Evolutionary conservation across 2,797 vertebrate genomes (phyloP), one percentile per base, ranked within the genome.

Genomic region (Dipus sagitta): DNA sequence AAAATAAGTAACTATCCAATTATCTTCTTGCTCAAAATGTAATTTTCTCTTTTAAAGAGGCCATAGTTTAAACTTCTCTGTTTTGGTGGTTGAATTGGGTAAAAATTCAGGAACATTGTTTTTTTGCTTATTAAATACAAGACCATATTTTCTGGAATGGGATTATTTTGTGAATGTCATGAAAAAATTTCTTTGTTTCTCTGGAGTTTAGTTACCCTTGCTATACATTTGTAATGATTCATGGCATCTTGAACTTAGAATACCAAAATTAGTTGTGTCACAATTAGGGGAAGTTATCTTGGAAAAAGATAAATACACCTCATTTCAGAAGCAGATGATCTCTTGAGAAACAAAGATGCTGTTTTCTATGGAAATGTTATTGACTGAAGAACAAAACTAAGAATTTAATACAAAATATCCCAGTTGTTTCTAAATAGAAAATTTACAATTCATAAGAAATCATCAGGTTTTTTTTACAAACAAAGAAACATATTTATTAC

Each of bases 261-360:
- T 88, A 90, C 95, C 89, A 94, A 52, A 96, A 94, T 94, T 32
- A 95, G 75, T 70, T 93, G 76, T 93, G 42, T 95, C 87, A 93
- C 86, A 88, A 42, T 95, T 90, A 94, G 72, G 81, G 82, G 71
- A 42, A 85, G 91, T 94, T 88, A 94, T 87, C 94, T 96, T 94
- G 90, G 88, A 92, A 95, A 74, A 91, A 82, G 94, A 95, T 86
- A 90, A 96, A 87, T 88, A 89, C 32, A 60, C 92, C 70, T 95
- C 52, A 88, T 95, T 97, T 88, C 65, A 94, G 92, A 96, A 96
- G n/a, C 15, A 23, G 78, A 96, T 65, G 86, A 95, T 94, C 34
- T 90, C 81, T 88, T 91, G 92, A 96, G 93, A 96, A 97, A 95
- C 18, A 94, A 85, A 93, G 94, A 75, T 77, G 21, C 13, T 91